These are phyloP conservation scores for Ceyx erithaca DNA, from an alignment of 2,797 vertebrate species.

Conservation along the genomic window DNA sequence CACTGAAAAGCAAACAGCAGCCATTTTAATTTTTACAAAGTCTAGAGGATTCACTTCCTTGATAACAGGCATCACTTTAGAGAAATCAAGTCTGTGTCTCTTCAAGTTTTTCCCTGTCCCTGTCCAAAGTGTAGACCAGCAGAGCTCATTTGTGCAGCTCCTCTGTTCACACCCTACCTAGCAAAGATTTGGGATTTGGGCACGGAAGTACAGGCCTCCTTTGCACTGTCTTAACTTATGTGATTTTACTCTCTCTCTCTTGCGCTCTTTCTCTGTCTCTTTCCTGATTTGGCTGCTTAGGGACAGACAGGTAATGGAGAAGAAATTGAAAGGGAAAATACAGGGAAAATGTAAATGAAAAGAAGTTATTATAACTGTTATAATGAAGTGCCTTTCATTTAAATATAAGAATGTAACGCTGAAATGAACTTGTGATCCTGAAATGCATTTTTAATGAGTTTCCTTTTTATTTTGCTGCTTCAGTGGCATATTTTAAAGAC, in stretches of 20 bases:
- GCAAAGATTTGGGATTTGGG: not conserved
- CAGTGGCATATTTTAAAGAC: constrained; percentile 99
- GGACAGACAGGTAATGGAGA: constrained; percentile 98
- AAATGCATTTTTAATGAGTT: constrained; percentile 99
- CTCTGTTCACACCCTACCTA: not conserved
- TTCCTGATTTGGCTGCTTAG: constrained; percentile 84
- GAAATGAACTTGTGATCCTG: constrained; percentile 98
- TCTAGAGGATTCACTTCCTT: not conserved
- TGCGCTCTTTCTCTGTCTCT: constrained; percentile 77
- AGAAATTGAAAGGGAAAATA: constrained; percentile 98
- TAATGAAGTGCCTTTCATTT: constrained; percentile 99
- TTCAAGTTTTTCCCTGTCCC: not conserved
- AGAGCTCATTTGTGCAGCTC: not conserved
- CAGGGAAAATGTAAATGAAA: constrained; percentile 98
- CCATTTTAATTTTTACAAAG: not conserved
- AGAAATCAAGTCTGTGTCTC: not conserved
- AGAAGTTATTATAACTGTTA: constrained; percentile 99
- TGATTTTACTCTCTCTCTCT: constrained; percentile 65
- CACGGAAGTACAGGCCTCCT: constrained; percentile 42
- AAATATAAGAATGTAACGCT: constrained; percentile 99
- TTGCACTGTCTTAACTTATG: constrained; percentile 71
- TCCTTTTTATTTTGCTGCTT: constrained; percentile 99
- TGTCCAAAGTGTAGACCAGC: not conserved
- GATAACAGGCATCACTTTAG: not conserved
- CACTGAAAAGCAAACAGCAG: not conserved